A percentile compares a stretch with the other conserved stretches of the same genome.
phyloP scores from a whole-genome alignment of 2,888 invertebrate species.

The Sarcophaga carnaria region DNA sequence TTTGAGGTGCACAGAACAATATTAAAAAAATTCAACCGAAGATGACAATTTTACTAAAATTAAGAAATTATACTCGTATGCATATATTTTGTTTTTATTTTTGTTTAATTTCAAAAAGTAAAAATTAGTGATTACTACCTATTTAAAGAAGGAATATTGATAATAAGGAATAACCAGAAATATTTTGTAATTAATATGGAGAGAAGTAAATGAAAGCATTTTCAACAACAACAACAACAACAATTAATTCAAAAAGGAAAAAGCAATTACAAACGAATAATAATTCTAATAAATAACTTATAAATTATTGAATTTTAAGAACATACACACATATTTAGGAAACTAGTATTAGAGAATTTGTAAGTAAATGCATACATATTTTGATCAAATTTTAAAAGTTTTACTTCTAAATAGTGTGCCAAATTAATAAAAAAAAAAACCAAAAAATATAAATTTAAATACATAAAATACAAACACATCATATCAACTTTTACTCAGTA shows the following conservation, averaged over 20 bases:
- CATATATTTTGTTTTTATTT: too few species aligned
- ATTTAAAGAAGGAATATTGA: too few species aligned
- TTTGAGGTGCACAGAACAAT: too few species aligned
- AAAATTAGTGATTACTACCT: too few species aligned
- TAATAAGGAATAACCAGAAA: too few species aligned
- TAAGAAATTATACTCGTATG: too few species aligned
- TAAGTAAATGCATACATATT: constrained; percentile 39
- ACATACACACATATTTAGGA: constrained; percentile 43
- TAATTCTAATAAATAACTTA: constrained; percentile 32
- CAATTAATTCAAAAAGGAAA: background rate
- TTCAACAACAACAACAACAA: too few species aligned
- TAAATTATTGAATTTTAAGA: constrained; percentile 54
- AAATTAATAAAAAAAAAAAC: constrained; percentile 26
- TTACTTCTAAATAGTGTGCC: constrained; percentile 60
- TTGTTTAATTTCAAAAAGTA: too few species aligned
- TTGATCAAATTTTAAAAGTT: constrained; percentile 63
- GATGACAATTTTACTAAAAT: too few species aligned
- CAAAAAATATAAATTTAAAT: constrained; percentile 13
- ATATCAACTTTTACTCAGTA: constrained; percentile 74
- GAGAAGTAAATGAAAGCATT: too few species aligned
- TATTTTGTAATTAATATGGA: too few species aligned
- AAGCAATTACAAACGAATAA: constrained; percentile 61
- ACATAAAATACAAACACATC: constrained; percentile 33
- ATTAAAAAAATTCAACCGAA: too few species aligned
- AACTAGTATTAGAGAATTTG: constrained; percentile 58